Evolutionary conservation across 2,113 vertebrate species (phyloP).

Genomic region (Lampris megalopsis): DNA sequence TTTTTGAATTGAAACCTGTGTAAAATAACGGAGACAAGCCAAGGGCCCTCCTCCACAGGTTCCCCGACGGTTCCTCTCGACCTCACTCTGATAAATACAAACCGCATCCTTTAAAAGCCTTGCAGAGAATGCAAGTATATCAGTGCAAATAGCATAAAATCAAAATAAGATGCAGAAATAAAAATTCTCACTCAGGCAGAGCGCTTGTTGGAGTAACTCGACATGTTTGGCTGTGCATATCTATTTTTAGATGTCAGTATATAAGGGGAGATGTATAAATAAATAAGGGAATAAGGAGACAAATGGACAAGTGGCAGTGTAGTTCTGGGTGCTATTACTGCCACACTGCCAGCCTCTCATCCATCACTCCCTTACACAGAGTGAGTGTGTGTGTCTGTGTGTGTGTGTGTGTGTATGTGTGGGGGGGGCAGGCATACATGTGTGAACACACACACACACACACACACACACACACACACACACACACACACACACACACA

Average conservation of each 20-base stretch:
- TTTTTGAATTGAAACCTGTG: background rate
- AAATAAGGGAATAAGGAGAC: constrained; percentile 60
- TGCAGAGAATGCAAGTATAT: no score
- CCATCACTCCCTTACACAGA: constrained; percentile 75
- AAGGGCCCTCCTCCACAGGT: no score
- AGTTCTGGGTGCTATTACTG: constrained; percentile 70
- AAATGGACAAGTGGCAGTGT: constrained; percentile 66
- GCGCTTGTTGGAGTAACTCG: background rate
- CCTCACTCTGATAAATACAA: no score
- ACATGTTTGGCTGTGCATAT: constrained; percentile 9
- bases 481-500: no score
- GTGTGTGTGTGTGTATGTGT: constrained; percentile 16
- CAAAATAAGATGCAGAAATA: no score
- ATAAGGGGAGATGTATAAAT: constrained; percentile 51
- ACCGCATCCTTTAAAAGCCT: no score
- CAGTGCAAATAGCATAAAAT: no score
- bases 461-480: no score
- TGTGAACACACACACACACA: no score
- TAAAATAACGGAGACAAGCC: no score
- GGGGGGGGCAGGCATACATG: no score
- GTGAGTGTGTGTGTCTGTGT: constrained; percentile 23
- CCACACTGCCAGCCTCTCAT: constrained; percentile 72
- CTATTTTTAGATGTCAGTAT: constrained; percentile 60
- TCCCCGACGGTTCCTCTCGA: no score
- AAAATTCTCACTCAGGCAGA: constrained; percentile 6